Conservation (phyloP, 23 tunicate genomes). For the Trididemnum miniatum region DNA sequence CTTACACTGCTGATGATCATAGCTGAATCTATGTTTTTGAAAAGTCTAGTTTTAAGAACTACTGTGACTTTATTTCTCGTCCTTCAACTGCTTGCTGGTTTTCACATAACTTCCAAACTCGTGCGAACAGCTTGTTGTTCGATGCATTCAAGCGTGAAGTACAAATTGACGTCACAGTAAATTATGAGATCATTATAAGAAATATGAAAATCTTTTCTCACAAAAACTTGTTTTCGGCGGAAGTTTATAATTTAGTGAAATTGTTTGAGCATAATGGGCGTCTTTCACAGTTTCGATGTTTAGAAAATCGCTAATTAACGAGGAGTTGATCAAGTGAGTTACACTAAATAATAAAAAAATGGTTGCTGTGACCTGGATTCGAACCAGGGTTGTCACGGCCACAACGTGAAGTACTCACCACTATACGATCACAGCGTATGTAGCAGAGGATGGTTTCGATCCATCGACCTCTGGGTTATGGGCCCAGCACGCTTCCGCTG, state of each 20-base stretch:
- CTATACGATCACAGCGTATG: conserved; percentile 91
- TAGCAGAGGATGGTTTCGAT: conserved; percentile 48
- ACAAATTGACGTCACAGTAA: background rate
- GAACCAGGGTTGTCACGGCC: conserved; percentile 99
- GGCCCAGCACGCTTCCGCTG: conserved; percentile 52
- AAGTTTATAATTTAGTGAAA: too few species aligned
- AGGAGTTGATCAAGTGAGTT: too few species aligned
- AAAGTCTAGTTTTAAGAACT: too few species aligned
- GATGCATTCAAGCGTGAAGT: background rate
- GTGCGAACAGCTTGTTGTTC: background rate
- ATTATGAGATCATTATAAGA: too few species aligned
- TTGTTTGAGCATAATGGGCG: too few species aligned
- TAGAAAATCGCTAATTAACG: too few species aligned
- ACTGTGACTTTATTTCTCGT: background rate
- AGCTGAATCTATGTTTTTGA: too few species aligned
- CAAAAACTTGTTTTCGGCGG: too few species aligned
- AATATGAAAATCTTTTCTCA: too few species aligned
- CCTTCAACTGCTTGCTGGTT: background rate
- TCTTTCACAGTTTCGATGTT: too few species aligned
- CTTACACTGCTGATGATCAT: too few species aligned
- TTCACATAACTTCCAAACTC: background rate
- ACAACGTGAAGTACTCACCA: conserved; percentile 98
- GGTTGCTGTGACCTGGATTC: conserved; percentile 96
- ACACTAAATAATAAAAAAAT: conserved; percentile 36
- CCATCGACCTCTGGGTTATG: conserved; percentile 50